A percentile compares a stretch with the other conserved stretches of the same genome.
Conservation (phyloP, 2,113 vertebrate genomes). For the Cervus canadensis region DNA sequence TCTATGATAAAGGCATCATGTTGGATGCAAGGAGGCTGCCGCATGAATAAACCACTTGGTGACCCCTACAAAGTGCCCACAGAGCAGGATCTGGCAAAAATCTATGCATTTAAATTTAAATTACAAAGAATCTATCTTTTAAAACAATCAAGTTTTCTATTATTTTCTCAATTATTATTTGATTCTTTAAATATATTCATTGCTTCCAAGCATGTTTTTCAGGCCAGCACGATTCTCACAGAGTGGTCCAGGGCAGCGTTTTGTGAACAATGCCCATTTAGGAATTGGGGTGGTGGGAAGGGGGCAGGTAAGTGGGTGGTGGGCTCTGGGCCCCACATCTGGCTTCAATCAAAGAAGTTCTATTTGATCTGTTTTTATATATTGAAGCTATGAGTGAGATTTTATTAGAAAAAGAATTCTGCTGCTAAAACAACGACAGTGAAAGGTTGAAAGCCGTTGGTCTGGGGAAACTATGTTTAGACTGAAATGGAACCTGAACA, state of each 20-base stretch:
- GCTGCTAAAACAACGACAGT: background rate
- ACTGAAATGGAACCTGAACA: background rate
- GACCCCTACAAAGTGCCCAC: background rate
- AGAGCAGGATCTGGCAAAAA: background rate
- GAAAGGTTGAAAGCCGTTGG: conserved; percentile 1
- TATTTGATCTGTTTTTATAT: conserved; percentile 43
- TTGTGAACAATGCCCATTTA: background rate
- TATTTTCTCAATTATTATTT: background rate
- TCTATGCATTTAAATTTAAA: background rate
- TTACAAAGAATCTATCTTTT: background rate
- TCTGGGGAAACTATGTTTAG: background rate
- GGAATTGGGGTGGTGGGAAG: too few relatives aligned
- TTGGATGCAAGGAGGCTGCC: background rate
- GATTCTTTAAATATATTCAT: background rate
- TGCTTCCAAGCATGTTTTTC: background rate
- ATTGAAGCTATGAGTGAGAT: background rate
- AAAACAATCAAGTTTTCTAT: background rate
- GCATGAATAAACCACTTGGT: background rate
- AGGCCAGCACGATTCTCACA: background rate
- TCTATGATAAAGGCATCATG: background rate
- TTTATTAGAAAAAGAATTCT: conserved; percentile 50
- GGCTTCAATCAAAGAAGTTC: background rate
- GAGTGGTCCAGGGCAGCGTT: background rate
- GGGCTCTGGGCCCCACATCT: background rate
- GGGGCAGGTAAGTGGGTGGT: background rate